These are phyloP conservation scores for Motacilla tschutschensis DNA, from an alignment of 2,113 vertebrate genomes.

Conservation along the genomic window DNA sequence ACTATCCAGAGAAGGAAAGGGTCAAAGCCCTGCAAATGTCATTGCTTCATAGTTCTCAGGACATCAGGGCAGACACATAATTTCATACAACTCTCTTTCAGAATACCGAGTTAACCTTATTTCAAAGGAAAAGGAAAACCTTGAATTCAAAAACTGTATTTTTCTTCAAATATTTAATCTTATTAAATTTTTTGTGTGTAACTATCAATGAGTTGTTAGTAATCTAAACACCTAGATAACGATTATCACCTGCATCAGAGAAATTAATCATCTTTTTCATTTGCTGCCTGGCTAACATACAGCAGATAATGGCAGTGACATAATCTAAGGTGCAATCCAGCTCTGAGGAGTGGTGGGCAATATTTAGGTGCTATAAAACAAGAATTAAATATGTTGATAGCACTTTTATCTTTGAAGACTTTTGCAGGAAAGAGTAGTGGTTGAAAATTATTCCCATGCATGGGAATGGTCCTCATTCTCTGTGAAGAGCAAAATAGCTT, in stretches of 20 bases:
- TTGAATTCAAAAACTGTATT: not conserved
- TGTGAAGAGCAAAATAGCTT: not conserved
- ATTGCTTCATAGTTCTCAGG: not conserved
- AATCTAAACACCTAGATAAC: not conserved
- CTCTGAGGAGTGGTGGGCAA: not conserved
- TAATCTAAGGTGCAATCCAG: not conserved
- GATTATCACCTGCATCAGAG: not conserved
- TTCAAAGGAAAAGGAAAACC: not conserved
- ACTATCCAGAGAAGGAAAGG: not conserved
- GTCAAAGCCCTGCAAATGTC: not conserved
- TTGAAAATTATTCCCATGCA: not conserved
- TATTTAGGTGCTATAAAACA: not conserved
- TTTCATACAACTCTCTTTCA: not conserved
- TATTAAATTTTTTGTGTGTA: not conserved
- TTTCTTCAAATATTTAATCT: not conserved
- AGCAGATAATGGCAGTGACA: not conserved
- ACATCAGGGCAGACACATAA: not conserved
- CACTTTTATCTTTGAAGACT: not conserved
- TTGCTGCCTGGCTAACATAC: not conserved
- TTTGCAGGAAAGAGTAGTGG: not conserved
- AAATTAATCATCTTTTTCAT: not conserved
- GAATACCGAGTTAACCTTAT: not conserved
- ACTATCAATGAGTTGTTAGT: not conserved
- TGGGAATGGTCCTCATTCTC: not conserved
- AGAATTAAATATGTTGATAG: not conserved